phyloP scores from a whole-genome alignment of 2,888 invertebrate species.

The Ferdinandea cuprea region DNA sequence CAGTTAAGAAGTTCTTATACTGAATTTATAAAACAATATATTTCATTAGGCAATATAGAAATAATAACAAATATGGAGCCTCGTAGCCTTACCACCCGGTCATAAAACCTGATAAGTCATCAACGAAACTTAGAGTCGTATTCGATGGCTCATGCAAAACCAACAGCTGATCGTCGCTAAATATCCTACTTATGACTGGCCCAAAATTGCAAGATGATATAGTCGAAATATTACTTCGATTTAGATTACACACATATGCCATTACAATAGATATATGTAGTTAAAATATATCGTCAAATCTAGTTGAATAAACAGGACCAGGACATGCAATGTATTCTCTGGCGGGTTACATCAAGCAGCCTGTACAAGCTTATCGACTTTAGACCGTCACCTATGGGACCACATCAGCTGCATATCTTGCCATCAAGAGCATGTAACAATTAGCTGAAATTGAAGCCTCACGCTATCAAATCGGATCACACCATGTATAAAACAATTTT shows the following conservation, averaged over 20 bases:
- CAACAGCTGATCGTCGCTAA: slow-evolving; percentile 1
- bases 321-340: too few relatives aligned
- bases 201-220: slow-evolving; percentile 1
- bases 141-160: slow-evolving; percentile 18
- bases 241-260: not conserved
- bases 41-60: too few relatives aligned
- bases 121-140: slow-evolving; percentile 1
- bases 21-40: too few relatives aligned
- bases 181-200: slow-evolving; percentile 9
- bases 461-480: not conserved
- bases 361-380: slow-evolving; percentile 9
- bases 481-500: slow-evolving; percentile 30
- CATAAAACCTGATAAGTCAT: slow-evolving; percentile 7
- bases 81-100: too few relatives aligned
- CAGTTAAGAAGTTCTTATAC: too few relatives aligned
- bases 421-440: slow-evolving; percentile 7
- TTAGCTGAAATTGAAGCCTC: not conserved
- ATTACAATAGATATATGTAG: slow-evolving; percentile 18
- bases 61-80: too few relatives aligned
- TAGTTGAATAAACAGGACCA: not conserved
- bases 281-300: slow-evolving; percentile 20
- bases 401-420: too few relatives aligned
- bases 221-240: slow-evolving; percentile 1
- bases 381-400: too few relatives aligned
- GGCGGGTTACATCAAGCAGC: not conserved